Percentiles rank a stretch among this genome's conserved stretches.
phyloP scores from a whole-genome alignment of 2,888 invertebrate species.

The Sisyra nigra region DNA sequence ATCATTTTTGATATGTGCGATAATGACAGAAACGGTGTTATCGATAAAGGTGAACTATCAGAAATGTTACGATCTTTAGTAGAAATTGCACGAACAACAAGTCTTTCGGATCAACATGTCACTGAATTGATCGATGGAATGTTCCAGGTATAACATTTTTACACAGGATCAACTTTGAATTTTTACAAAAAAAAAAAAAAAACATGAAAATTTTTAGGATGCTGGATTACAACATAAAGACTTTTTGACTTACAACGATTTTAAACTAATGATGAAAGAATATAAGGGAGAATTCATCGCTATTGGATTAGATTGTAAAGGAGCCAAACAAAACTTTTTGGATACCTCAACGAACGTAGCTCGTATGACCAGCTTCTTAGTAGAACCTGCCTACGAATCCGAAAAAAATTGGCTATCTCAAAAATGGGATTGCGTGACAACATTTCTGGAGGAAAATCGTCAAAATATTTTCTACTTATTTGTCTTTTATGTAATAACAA shows the following conservation, averaged over 20 bases:
- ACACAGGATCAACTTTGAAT: too few species aligned
- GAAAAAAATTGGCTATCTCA: constrained; percentile 51
- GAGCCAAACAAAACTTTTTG: constrained; percentile 86
- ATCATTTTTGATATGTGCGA: constrained; percentile 98
- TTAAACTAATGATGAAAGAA: constrained; percentile 92
- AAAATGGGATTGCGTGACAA: constrained; percentile 76
- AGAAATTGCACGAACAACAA: constrained; percentile 84
- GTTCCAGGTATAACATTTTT: constrained; percentile 79
- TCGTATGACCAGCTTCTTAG: constrained; percentile 82
- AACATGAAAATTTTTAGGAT: constrained; percentile 35
- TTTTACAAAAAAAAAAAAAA: constrained; percentile 14
- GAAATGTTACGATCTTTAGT: constrained; percentile 87
- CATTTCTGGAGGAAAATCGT: constrained; percentile 87
- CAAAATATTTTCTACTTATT: constrained; percentile 93
- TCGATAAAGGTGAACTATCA: constrained; percentile 82
- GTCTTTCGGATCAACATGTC: constrained; percentile 76
- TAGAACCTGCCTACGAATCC: constrained; percentile 63
- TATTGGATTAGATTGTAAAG: constrained; percentile 86
- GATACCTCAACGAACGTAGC: constrained; percentile 91
- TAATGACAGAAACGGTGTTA: constrained; percentile 84
- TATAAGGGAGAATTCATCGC: constrained; percentile 92
- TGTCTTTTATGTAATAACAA: constrained; percentile 86
- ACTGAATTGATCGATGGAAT: constrained; percentile 87
- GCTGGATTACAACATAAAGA: constrained; percentile 83
- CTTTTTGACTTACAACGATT: constrained; percentile 78